Conservation (phyloP, 2,888 invertebrate species). For the Pristionchus mayeri region DNA sequence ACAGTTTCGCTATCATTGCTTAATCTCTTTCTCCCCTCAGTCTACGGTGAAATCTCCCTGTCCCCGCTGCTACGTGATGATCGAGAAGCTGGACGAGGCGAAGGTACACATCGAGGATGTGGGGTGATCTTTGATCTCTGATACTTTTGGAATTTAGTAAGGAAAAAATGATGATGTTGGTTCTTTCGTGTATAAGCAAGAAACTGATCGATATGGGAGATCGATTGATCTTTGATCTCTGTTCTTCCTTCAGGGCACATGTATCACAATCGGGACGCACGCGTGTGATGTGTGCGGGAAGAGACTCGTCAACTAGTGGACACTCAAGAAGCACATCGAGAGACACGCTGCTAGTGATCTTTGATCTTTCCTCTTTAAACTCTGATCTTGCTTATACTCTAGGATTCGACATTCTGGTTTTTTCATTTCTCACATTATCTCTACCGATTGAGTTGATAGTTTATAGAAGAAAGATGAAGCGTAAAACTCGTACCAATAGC, state of each 20-base stretch:
- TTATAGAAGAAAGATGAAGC: too few relatives aligned
- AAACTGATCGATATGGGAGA: too few relatives aligned
- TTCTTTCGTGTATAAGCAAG: too few relatives aligned
- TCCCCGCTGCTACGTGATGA: constrained; percentile 23
- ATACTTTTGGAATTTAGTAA: too few relatives aligned
- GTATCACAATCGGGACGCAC: background rate
- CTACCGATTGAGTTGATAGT: too few relatives aligned
- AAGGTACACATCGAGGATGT: constrained; percentile 1
- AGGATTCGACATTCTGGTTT: too few relatives aligned
- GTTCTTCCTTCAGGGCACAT: background rate
- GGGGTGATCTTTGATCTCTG: background rate
- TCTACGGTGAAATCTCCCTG: background rate
- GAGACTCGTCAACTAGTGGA: constrained; percentile 11
- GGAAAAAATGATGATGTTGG: too few relatives aligned
- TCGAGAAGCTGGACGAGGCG: constrained; percentile 22
- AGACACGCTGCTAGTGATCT: constrained; percentile 4
- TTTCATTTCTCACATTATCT: too few relatives aligned
- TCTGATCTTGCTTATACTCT: too few relatives aligned
- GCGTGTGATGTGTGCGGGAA: constrained; percentile 1
- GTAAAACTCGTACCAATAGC: too few relatives aligned
- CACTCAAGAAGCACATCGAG: constrained; percentile 22
- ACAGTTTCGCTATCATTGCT: too few relatives aligned
- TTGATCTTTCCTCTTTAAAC: too few relatives aligned
- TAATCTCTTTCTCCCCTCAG: background rate
- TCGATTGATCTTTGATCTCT: background rate